Base-by-base conservation (phyloP, 2,113 vertebrate species). In the Gambusia holbrooki region DNA sequence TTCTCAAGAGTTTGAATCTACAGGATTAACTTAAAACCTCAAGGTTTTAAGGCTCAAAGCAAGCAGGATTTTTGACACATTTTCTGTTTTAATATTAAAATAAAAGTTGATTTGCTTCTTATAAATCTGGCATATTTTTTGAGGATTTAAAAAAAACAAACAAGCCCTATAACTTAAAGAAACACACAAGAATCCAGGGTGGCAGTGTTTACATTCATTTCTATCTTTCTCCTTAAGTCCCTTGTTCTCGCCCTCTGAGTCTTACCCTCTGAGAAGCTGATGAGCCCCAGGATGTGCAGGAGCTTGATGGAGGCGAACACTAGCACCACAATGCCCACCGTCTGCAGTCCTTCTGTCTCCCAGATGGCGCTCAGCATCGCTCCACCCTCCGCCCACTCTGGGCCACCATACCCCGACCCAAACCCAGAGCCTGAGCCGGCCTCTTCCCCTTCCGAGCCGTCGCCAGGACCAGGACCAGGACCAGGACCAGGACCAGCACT, bases 241-340 rank as follows among this genome's bases (percentile, higher is more conserved):
- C 0, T 19, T 9, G 8, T 32, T 11, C 70, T 35, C 27, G 25
- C n/a, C 0, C 29, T 32, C 45, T 2, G 54, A 11, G 94, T 40
- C 96, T 98, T 98, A 99, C 98, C 98, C 97, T 99, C 96, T 6
- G 97, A 97, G 95, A 99, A 99, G 96, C 96, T 97, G 95, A 99
- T 98, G 92, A 99, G 95, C 91, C 98, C 98, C 90, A 99, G 95
- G 90, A 99, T 92, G 95, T 99, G 98, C 80, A 99, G 97, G 90
- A 99, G 96, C 93, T 99, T 99, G 92, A 99, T 96, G 65, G 97
- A 98, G 3, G 97, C 97, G 81, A 96, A 97, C 91, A 99, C 96
- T 87, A 99, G 96, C 95, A 98, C 94, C 91, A 99, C 97, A 87
- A 99, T 99, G 83, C 97, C 97, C 95, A 99, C 96, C 75, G 98